Conservation (phyloP, 2,888 invertebrate species). For the Agriopis marginaria region DNA sequence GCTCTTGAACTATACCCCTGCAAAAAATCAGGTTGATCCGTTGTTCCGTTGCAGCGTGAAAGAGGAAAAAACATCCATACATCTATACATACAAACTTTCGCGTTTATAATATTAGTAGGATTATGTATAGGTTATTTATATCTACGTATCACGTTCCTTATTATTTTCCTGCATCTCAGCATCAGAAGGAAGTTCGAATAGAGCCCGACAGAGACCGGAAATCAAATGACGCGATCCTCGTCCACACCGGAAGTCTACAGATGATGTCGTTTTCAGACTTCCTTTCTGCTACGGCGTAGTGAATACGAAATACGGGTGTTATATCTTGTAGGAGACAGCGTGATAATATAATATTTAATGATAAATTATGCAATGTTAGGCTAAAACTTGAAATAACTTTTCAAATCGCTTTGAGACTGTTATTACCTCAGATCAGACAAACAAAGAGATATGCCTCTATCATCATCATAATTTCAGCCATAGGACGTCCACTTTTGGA, state of each 20-base stretch:
- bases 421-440: too few species aligned
- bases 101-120: too few species aligned
- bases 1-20: too few species aligned
- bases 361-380: background rate
- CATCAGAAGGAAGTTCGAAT: constrained; percentile 19
- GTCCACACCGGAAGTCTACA: constrained; percentile 63
- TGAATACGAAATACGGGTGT: constrained; percentile 37
- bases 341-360: background rate
- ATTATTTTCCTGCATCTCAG: constrained; percentile 14
- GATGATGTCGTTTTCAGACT: constrained; percentile 66
- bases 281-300: constrained; percentile 49
- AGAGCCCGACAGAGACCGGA: constrained; percentile 54
- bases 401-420: too few species aligned
- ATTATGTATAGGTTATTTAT: background rate
- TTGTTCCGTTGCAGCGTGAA: too few species aligned
- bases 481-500: too few species aligned
- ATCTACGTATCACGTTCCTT: background rate
- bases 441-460: too few species aligned
- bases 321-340: constrained; percentile 16
- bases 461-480: too few species aligned
- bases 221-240: constrained; percentile 69
- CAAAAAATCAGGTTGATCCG: too few species aligned
- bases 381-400: too few species aligned
- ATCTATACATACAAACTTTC: too few species aligned
- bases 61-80: too few species aligned